Base-by-base conservation (phyloP, 2,888 invertebrate genomes). In the Synanthedon tipuliformis region DNA sequence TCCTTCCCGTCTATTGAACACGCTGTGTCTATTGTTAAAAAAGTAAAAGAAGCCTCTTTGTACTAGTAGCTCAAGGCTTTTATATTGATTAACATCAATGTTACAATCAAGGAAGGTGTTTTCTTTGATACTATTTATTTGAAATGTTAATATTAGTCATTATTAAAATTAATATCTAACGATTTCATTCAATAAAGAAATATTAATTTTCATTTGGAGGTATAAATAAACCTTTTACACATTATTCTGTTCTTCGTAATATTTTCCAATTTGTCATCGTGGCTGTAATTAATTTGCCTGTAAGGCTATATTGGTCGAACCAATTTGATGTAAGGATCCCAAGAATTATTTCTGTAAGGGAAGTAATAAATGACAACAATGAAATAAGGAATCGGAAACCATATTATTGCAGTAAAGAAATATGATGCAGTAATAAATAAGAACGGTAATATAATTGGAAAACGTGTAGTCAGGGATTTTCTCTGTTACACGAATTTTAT, bases 401-500 rank as follows among this genome's bases (percentile, higher is more conserved):
- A 45, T 45, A 45, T 13, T 15, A 15, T 15, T 45, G 45, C 45
- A 45, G 45, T 7, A 45, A 45, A 45, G 45, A 45, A 45, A 45
- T 45, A 45, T n/a, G n/a, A 45, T 45, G 45, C 45, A 45, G 45
- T 45, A 45, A 45, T 45, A 45, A 45, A 45, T 45, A 45, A 49
- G 49, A 49, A 49, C 12, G 16, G 49, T 49, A 49, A 49, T 49
- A 49, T 49, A 27, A 55, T 59, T 55, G 51, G 54, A 59, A 56
- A 54, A 56, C 56, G 56, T 57, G 34, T 53, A 54, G 57, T 58
- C 58, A 59, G 54, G 56, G 57, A 55, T 58, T 51, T 34, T 56
- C 55, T 58, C 59, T 55, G 59, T 50, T 66, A 72, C 80, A 75
- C 71, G 69, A 52, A 45, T 34, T 76, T 80, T 79, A 80, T 73